Percentiles rank a stretch among this genome's conserved stretches.
Conservation (phyloP, 2,888 invertebrate genomes). For the Nematopogon swammerdamellus region DNA sequence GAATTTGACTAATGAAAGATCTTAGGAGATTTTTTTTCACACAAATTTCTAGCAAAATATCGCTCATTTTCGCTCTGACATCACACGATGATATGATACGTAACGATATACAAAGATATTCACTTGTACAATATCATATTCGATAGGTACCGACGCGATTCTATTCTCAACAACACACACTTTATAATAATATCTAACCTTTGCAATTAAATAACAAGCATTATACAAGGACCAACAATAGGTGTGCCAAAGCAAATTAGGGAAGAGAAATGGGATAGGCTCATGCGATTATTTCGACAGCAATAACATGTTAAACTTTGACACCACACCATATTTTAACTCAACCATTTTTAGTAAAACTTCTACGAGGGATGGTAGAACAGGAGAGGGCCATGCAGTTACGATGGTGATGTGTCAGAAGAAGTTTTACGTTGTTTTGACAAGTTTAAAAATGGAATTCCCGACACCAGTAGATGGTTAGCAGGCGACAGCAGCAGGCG, state of each 20-base stretch:
- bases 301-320: neutral
- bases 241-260: neutral
- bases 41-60: neutral
- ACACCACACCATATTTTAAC: no score
- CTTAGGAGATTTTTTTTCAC: neutral
- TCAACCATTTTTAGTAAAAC: slow-evolving; percentile 3
- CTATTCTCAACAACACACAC: no score
- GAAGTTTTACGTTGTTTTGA: neutral
- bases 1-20: no score
- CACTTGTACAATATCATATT: no score
- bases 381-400: slow-evolving; percentile 31
- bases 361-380: neutral
- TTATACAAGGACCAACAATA: no score
- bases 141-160: no score
- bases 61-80: neutral
- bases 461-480: no score
- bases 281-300: neutral
- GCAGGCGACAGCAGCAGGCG: no score
- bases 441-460: no score
- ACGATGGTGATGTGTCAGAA: slow-evolving; percentile 22
- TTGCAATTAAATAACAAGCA: no score
- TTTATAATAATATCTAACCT: no score
- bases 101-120: neutral
- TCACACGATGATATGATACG: neutral
- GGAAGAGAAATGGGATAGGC: neutral